These are phyloP conservation scores for Rhabdomys pumilio DNA, from an alignment of 2,797 vertebrate species.

Conservation along the genomic window DNA sequence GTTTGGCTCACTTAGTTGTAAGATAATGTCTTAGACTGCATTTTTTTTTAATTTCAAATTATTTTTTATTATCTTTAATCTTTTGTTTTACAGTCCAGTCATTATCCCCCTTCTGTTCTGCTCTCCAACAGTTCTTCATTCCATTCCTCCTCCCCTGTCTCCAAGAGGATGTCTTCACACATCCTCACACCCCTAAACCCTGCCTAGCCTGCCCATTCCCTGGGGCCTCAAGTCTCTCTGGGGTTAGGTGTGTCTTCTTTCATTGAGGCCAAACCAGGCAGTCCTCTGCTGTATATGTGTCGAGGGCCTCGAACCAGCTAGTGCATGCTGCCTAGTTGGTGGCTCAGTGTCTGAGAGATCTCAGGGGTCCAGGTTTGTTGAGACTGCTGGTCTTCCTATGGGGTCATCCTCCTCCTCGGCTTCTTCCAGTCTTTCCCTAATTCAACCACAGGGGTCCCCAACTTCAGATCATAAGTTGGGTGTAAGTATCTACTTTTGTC, in stretches of 20 bases:
- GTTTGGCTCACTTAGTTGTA: neutral
- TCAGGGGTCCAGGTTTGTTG: neutral
- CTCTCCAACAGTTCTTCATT: neutral
- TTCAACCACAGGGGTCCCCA: neutral
- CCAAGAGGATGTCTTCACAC: neutral
- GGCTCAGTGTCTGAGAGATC: neutral
- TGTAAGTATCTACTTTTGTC: neutral
- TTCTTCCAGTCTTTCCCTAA: neutral
- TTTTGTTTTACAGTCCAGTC: neutral
- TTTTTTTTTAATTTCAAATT: slow-evolving; percentile 29
- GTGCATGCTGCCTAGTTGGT: neutral
- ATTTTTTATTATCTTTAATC: neutral
- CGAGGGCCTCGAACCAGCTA: neutral
- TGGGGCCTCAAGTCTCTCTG: neutral
- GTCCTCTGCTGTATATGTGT: neutral
- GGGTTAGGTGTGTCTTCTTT: neutral
- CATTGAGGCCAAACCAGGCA: neutral
- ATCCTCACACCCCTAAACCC: neutral
- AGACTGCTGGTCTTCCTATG: neutral
- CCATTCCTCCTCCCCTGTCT: neutral
- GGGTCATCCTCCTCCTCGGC: neutral
- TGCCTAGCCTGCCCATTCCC: neutral
- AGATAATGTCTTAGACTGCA: neutral
- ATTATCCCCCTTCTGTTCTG: neutral
- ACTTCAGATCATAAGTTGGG: neutral